phyloP scores from a whole-genome alignment of 2,888 invertebrate species.

The Cabera pusaria region DNA sequence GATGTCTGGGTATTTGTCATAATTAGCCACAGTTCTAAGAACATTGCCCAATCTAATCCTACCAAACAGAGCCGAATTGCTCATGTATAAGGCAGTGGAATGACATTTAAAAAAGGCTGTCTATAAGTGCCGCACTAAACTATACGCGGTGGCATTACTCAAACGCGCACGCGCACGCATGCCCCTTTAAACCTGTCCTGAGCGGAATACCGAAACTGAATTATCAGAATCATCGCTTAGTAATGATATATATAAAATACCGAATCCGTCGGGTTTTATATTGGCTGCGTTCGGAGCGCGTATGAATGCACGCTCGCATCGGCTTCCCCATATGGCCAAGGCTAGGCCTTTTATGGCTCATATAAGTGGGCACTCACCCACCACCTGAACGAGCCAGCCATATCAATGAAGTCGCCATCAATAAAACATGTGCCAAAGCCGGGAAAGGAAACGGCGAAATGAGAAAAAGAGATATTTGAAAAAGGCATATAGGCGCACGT shows the following conservation, averaged over 20 bases:
- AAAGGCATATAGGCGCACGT: conserved; percentile 65
- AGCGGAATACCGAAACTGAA: conserved; percentile 3
- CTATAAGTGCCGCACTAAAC: too few relatives aligned
- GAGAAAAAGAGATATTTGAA: conserved; percentile 80
- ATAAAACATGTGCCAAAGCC: conserved; percentile 82
- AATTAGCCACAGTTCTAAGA: conserved; percentile 8
- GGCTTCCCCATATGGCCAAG: conserved; percentile 82
- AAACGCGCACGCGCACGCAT: conserved; percentile 18
- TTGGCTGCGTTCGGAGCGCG: conserved; percentile 62
- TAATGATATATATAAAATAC: conserved; percentile 45
- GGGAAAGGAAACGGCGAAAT: conserved; percentile 79
- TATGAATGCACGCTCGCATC: conserved; percentile 77
- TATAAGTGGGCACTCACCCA: conserved; percentile 82
- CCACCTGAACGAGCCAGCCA: conserved; percentile 79
- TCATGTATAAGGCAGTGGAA: conserved; percentile 9
- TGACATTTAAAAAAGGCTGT: conserved; percentile 14
- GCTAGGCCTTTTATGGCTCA: conserved; percentile 79
- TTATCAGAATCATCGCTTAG: conserved; percentile 11
- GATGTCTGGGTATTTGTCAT: too few relatives aligned
- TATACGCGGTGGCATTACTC: conserved; percentile 7
- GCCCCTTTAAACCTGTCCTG: conserved; percentile 1
- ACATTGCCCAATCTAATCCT: conserved; percentile 3
- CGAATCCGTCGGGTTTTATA: conserved; percentile 44
- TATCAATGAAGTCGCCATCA: conserved; percentile 83
- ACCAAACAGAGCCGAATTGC: conserved; percentile 3